These are phyloP conservation scores for Sebastes ruberrimus DNA, from an alignment of 2,797 vertebrate genomes.

Conservation along the genomic window DNA sequence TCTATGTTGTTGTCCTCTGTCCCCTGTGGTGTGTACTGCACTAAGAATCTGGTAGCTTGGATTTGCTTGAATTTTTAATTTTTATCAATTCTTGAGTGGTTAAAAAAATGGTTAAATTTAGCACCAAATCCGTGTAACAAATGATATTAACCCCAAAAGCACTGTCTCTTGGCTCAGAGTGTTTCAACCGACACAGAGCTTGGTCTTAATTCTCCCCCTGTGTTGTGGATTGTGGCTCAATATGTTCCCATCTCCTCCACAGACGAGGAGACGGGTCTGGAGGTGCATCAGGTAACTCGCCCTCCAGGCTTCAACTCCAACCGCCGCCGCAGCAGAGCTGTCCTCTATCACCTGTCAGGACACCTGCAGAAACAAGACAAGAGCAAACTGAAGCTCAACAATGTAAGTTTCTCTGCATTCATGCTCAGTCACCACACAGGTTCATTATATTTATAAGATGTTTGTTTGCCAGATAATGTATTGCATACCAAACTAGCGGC, in stretches of 20 bases:
- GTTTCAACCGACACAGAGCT: background rate
- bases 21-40: background rate
- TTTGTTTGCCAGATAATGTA: background rate
- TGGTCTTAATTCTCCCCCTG: background rate
- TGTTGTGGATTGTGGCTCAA: background rate
- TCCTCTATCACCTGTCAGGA: constrained; percentile 87
- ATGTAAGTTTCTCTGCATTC: constrained; percentile 70
- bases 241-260: constrained; percentile 18
- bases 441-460: background rate
- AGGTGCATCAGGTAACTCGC: constrained; percentile 84
- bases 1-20: background rate
- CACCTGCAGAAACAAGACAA: constrained; percentile 90
- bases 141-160: background rate
- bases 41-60: background rate
- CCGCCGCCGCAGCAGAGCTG: constrained; percentile 85
- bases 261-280: constrained; percentile 85
- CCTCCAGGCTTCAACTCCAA: constrained; percentile 85
- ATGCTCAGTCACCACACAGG: background rate
- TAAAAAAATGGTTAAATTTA: no score
- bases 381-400: constrained; percentile 88
- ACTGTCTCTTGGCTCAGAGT: background rate
- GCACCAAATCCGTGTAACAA: no score
- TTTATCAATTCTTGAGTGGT: no score
- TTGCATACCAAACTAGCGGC: background rate
- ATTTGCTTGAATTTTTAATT: no score